Percentiles rank a stretch among this genome's conserved stretches.
phyloP scores from a whole-genome alignment of 2,888 invertebrate species.

The Galerucella pusilla region DNA sequence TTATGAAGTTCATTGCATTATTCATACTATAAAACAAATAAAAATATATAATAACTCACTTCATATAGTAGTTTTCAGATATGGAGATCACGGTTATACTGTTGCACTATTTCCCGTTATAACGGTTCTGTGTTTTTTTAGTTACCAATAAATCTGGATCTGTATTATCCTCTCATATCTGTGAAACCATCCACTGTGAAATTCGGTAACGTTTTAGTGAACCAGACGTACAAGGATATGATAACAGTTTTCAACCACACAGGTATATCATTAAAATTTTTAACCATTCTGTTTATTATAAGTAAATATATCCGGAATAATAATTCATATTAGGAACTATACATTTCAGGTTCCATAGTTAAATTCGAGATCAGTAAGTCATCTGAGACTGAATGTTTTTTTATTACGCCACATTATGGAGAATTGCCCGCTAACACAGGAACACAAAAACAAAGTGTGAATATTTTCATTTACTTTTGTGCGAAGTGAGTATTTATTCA shows the following conservation, averaged over 20 bases:
- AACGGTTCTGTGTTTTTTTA: constrained; percentile 39
- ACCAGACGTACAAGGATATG: constrained; percentile 47
- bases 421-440: constrained; percentile 51
- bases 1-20: no score
- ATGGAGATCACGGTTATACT: no score
- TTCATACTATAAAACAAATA: no score
- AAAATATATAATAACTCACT: no score
- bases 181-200: constrained; percentile 49
- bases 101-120: neutral
- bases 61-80: no score
- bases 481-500: constrained; percentile 45
- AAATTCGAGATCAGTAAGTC: constrained; percentile 51
- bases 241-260: constrained; percentile 52
- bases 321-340: no score
- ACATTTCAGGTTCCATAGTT: constrained; percentile 45
- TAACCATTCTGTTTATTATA: no score
- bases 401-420: constrained; percentile 49
- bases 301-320: no score
- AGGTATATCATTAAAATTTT: constrained; percentile 42
- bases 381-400: constrained; percentile 43
- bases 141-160: constrained; percentile 46
- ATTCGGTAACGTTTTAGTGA: constrained; percentile 49
- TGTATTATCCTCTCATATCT: constrained; percentile 52
- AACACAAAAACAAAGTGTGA: constrained; percentile 47
- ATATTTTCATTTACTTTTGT: constrained; percentile 54